Evolutionary conservation across 2,888 invertebrate species (phyloP), one percentile per base, ranked within the genome.

Genomic region (Flexamia atlantica): DNA sequence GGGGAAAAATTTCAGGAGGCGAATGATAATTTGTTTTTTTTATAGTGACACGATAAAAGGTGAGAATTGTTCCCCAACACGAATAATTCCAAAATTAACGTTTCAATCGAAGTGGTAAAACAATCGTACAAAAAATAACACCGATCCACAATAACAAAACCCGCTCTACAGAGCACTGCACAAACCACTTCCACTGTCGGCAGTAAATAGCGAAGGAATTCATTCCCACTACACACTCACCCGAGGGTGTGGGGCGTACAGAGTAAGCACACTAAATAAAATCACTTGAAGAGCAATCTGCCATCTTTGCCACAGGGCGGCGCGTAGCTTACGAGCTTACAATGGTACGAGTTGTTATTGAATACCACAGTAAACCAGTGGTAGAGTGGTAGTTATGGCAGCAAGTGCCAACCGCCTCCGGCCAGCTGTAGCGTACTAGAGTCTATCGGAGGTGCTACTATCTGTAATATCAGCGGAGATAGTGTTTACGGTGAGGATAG

Each of bases 401-500:
- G 64, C 64, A 64, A 64, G 64, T 64, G 64, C 30, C 30, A 53
- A 30, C 60, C 64, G 25, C 30, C 64, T 25, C 28, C 30, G 30
- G 64, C 10, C 28, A 1, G 14, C 5, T 2, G 5, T 53, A 53
- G 53, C 53, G 53, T 53, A 23, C 3, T 10, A 17, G 46, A 46
- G 46, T 46, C n/a, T n/a, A n/a, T n/a, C n/a, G 46, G 46, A 7
- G 17, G 14, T 46, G 64, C 28, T 64, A 64, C 64, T 64, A 64
- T 64, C 64, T 64, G 28, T 30, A 57, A 64, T 64, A 64, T 64
- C 64, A 64, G 30, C 14, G 64, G 64, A 64, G 64, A 64, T 64
- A 64, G 64, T 30, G 64, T 64, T 28, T 64, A 64, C 64, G 17
- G 4, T 2, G 17, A 64, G 64, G 64, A 64, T 64, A 9, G 64